These are phyloP conservation scores for Nomada ferruginata DNA, from an alignment of 2,888 invertebrate genomes.

Conservation along the genomic window DNA sequence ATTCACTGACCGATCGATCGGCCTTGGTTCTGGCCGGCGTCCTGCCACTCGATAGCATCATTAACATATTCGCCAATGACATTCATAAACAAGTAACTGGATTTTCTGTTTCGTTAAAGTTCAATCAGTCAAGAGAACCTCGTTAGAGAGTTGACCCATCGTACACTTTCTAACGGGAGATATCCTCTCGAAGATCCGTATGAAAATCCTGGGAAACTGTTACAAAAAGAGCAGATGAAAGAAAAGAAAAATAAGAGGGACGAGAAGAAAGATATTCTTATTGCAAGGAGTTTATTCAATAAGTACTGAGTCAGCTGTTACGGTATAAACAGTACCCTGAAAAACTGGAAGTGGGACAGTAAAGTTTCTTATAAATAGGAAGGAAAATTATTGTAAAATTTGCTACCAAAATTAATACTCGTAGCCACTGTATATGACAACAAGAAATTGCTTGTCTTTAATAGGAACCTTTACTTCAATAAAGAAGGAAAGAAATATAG, in stretches of 20 bases:
- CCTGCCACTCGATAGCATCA: slow-evolving; percentile 23
- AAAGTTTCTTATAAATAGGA: too few relatives aligned
- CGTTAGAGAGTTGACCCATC: slow-evolving; percentile 15
- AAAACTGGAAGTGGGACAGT: too few relatives aligned
- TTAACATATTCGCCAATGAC: slow-evolving; percentile 40
- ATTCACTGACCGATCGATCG: slow-evolving; percentile 56
- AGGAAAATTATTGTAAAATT: too few relatives aligned
- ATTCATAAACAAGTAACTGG: slow-evolving; percentile 43
- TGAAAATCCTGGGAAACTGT: not conserved
- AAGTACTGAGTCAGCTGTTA: too few relatives aligned
- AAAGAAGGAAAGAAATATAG: not conserved
- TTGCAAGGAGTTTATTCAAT: too few relatives aligned
- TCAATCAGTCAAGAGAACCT: not conserved
- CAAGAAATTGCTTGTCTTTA: not conserved
- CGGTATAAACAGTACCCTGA: too few relatives aligned
- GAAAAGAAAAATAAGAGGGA: slow-evolving; percentile 1
- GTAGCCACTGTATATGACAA: not conserved
- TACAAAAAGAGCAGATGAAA: slow-evolving; percentile 2
- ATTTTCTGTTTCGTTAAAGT: slow-evolving; percentile 17
- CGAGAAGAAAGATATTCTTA: not conserved
- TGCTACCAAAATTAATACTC: too few relatives aligned
- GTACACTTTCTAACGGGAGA: not conserved
- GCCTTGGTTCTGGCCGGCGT: slow-evolving; percentile 44
- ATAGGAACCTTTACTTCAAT: too few relatives aligned
- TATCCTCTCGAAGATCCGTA: not conserved